These are phyloP conservation scores for Meteorus cinctellus DNA, from an alignment of 2,888 invertebrate species.

Conservation along the genomic window DNA sequence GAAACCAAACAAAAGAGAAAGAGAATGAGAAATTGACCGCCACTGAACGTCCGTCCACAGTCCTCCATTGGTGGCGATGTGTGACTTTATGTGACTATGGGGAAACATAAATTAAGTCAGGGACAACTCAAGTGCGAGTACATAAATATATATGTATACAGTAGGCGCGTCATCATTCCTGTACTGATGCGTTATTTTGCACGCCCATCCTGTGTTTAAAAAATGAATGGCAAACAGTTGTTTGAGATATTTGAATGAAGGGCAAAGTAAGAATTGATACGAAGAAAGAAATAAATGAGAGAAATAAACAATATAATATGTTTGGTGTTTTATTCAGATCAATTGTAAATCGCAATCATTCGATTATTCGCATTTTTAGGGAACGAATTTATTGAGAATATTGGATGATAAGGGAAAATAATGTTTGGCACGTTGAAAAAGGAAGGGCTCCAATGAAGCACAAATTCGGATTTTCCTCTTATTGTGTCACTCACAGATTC, in stretches of 20 bases:
- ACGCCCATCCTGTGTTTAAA: constrained; percentile 53
- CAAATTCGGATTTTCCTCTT: no score
- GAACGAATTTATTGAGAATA: no score
- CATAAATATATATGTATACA: background rate
- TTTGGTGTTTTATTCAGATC: no score
- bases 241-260: background rate
- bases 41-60: constrained; percentile 44
- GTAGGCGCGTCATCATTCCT: constrained; percentile 54
- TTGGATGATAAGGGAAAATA: no score
- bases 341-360: no score
- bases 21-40: constrained; percentile 35
- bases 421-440: no score
- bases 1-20: constrained; percentile 21
- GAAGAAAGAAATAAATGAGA: no score
- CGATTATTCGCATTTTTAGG: no score
- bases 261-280: constrained; percentile 6
- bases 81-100: constrained; percentile 57
- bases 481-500: no score
- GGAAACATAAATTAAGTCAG: constrained; percentile 68
- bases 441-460: no score
- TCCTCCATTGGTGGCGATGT: constrained; percentile 49
- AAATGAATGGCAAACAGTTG: constrained; percentile 25
- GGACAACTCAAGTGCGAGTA: constrained; percentile 56
- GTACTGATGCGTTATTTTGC: constrained; percentile 42
- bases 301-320: no score